These are phyloP conservation scores for Flabesymbios commensalis DNA, from an alignment of 2,888 invertebrate genomes.

Conservation along the genomic window DNA sequence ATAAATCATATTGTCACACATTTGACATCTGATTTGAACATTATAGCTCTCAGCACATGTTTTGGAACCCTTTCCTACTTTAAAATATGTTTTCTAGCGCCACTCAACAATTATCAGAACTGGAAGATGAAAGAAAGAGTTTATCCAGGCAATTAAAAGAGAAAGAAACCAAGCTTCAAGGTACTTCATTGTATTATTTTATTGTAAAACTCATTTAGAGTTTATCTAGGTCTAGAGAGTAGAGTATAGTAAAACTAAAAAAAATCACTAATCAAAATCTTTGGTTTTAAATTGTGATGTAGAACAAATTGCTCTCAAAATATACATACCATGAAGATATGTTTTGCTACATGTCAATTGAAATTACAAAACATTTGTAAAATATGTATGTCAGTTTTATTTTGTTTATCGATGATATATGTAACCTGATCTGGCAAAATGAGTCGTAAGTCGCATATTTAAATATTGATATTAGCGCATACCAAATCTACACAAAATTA, in stretches of 20 bases:
- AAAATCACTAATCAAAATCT: not conserved
- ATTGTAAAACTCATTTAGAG: not conserved
- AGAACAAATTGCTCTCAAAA: too few relatives aligned
- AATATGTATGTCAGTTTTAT: too few relatives aligned
- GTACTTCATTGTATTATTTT: conserved; percentile 32
- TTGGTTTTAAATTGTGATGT: conserved; percentile 42
- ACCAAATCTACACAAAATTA: too few relatives aligned
- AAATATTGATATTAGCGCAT: too few relatives aligned
- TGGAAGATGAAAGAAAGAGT: conserved; percentile 51
- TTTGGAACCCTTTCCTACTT: not conserved
- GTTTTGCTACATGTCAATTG: too few relatives aligned
- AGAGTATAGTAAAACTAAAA: not conserved
- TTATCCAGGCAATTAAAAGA: conserved; percentile 48
- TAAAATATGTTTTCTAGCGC: conserved; percentile 36
- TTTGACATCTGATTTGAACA: conserved; percentile 35
- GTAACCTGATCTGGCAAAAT: too few relatives aligned
- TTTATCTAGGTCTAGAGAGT: not conserved
- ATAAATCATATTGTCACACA: too few relatives aligned
- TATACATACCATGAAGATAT: too few relatives aligned
- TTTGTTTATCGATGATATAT: too few relatives aligned
- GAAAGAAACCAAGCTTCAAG: conserved; percentile 44
- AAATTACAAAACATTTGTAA: too few relatives aligned
- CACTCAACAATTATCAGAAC: conserved; percentile 44
- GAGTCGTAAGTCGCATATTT: too few relatives aligned
- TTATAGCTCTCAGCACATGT: not conserved